Conservation (phyloP, 35 echinoderm and acorn worm genomes). For the Diadema setosum region DNA sequence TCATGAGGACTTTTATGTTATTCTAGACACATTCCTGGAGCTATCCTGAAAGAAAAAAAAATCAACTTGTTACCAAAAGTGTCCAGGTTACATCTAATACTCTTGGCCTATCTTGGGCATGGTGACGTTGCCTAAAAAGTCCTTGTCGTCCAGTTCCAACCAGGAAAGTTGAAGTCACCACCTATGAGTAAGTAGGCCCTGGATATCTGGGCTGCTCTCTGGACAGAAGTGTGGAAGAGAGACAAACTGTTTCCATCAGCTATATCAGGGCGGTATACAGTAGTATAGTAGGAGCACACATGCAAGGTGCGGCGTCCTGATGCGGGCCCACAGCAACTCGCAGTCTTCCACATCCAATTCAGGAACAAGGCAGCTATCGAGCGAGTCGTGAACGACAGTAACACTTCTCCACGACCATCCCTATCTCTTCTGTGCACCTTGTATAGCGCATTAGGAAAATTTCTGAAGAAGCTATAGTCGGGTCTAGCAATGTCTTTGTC, state of each 20-base stretch:
- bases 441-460: background rate
- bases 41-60: no score
- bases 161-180: constrained; percentile 17
- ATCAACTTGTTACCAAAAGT: no score
- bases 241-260: background rate
- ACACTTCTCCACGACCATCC: no score
- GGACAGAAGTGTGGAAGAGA: background rate
- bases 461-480: background rate
- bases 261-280: background rate
- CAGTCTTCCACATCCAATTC: no score
- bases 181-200: background rate
- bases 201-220: background rate
- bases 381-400: no score
- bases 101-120: background rate
- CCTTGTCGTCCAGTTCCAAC: background rate
- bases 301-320: background rate
- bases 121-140: background rate
- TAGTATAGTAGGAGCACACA: background rate
- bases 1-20: no score
- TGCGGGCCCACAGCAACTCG: no score
- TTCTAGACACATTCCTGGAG: no score
- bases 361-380: no score
- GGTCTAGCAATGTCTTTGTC: background rate
- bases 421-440: no score
- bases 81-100: no score